phyloP scores from a whole-genome alignment of 2,797 vertebrate species.

The Sphaeramia orbicularis region DNA sequence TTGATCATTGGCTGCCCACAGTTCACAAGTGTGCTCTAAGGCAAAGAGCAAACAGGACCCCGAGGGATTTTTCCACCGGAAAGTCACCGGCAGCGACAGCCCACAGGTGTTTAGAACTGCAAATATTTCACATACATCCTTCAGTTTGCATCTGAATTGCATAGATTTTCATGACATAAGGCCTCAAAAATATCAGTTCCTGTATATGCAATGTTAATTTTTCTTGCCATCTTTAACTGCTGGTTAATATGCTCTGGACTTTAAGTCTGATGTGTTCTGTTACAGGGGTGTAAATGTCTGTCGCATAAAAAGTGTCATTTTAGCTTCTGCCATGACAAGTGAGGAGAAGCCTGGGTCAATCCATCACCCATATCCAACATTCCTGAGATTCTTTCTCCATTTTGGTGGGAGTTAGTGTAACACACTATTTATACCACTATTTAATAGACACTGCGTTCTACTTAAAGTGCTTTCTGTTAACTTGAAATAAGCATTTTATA shows the following conservation, averaged over 20 bases:
- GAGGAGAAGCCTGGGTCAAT: conserved; percentile 9
- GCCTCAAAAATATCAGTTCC: too few species aligned
- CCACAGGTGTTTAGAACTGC: background rate
- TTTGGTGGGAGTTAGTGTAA: background rate
- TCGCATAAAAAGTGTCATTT: background rate
- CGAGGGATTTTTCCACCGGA: background rate
- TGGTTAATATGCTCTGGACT: background rate
- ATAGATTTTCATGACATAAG: too few species aligned
- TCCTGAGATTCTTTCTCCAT: conserved; percentile 46
- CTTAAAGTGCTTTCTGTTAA: background rate
- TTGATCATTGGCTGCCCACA: conserved; percentile 36
- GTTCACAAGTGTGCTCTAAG: conserved; percentile 29
- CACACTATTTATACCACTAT: conserved; percentile 7
- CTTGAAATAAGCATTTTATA: background rate
- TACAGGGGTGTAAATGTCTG: background rate
- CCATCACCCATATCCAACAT: conserved; percentile 44
- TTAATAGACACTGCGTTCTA: conserved; percentile 2
- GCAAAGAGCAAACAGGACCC: background rate
- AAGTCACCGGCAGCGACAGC: background rate
- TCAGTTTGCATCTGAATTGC: too few species aligned
- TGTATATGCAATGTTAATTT: too few species aligned
- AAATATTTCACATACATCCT: too few species aligned
- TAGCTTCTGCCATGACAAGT: background rate
- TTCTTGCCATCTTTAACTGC: too few species aligned
- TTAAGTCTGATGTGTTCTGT: background rate